Evolutionary conservation across 2,888 invertebrate genomes (phyloP), one percentile per base, ranked within the genome.

Genomic region (Xestia c-nigrum): DNA sequence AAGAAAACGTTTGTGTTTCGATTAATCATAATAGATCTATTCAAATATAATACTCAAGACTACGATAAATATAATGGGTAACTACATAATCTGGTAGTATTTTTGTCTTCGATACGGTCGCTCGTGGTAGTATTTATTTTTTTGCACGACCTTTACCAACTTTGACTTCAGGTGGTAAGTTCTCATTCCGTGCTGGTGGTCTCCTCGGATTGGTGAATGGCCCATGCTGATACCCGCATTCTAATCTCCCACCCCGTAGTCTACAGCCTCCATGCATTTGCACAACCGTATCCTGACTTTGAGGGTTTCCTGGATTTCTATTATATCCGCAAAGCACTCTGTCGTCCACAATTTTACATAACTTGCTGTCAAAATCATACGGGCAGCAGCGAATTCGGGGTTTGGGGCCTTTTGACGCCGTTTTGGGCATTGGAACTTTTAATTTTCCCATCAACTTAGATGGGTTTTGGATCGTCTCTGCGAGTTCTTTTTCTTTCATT

Each of bases 291-390:
- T 91, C 81, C 6, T 89, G 84, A 65, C 85, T 88, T 6, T 79
- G 64, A 10, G 91, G 90, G 0, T 50, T 80, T 1, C 94, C 95
- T 40, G 90, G 59, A 82, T 96, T 95, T 69, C 72, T 92, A 74
- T 96, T 92, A 71, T 89, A 96, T 10, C 95, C 96, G 82, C 96
- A 96, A 21, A 95, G 86, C 2, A 94, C 31, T 85, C 95, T 92
- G 61, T 95, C 93, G 40, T 93, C 93, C 5, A 95, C 87, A n/a
- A 84, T 72, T 89, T 88, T 91, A 74, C 96, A 96, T 24, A 91
- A 63, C 16, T 73, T 90, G 63, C 93, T 88, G 64, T 95, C 92
- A 74, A 94, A 95, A 47, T 94, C 90, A 71, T 96, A 96, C 0
- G 95, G 95, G 76, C 95, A 95, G 78, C 96, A 96, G 9, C 87